These are phyloP conservation scores for Dryobotodes eremita DNA, from an alignment of 2,888 invertebrate genomes.

Conservation along the genomic window DNA sequence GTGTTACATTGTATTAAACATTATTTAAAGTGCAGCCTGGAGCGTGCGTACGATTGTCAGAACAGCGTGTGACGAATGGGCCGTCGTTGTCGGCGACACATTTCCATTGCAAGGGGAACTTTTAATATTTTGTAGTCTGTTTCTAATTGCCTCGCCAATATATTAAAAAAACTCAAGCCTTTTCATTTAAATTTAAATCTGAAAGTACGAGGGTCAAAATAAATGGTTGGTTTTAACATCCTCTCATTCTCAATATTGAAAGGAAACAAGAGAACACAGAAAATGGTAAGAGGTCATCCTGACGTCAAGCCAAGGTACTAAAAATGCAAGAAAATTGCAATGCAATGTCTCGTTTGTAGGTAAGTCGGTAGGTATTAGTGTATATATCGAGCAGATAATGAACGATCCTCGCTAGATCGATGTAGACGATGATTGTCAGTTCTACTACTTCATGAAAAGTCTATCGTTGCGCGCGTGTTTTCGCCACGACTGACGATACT, in stretches of 20 bases:
- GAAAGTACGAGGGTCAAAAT: slow-evolving; percentile 68
- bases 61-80: slow-evolving; percentile 78
- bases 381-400: background rate
- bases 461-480: background rate
- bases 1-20: slow-evolving; percentile 64
- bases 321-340: background rate
- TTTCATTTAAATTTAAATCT: slow-evolving; percentile 73
- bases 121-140: slow-evolving; percentile 86
- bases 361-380: background rate
- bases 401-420: background rate
- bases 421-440: background rate
- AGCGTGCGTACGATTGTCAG: slow-evolving; percentile 74
- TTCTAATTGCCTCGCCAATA: slow-evolving; percentile 83
- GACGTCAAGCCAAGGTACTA: background rate
- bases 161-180: slow-evolving; percentile 72
- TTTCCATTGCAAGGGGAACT: slow-evolving; percentile 78
- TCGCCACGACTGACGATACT: background rate
- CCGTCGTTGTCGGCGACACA: slow-evolving; percentile 75
- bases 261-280: background rate
- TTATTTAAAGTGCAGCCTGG: slow-evolving; percentile 70
- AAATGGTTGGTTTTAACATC: slow-evolving; percentile 19
- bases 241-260: background rate
- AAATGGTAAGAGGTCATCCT: background rate
- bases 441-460: background rate
- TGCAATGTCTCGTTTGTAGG: background rate